phyloP scores from a whole-genome alignment of 2,797 vertebrate genomes.

The Heteromormyrus szaboi region DNA sequence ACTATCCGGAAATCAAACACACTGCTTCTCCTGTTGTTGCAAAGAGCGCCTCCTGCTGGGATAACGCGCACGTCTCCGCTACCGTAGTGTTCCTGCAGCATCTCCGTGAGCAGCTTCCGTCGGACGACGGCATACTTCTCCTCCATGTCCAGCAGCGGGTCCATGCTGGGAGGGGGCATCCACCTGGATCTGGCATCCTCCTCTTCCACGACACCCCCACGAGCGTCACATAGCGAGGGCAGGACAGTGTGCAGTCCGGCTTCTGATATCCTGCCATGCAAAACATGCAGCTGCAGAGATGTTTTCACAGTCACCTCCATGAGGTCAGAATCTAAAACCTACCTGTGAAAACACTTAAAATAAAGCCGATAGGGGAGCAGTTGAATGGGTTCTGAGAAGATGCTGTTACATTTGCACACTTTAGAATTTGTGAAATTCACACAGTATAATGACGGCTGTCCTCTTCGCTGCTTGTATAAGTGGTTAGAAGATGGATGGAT shows the following conservation, averaged over 20 bases:
- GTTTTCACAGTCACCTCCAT: no score
- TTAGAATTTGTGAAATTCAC: background rate
- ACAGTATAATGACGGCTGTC: background rate
- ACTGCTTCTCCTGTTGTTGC: background rate
- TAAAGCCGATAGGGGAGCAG: background rate
- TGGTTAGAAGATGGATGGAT: background rate
- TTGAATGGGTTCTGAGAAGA: background rate
- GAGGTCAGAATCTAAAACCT: background rate
- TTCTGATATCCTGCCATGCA: conserved; percentile 46
- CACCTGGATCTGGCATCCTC: conserved; percentile 29
- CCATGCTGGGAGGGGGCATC: conserved; percentile 43
- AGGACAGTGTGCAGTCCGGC: conserved; percentile 52
- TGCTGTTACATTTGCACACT: background rate
- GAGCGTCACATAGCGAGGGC: conserved; percentile 27
- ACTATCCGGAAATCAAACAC: no score
- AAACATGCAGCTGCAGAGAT: background rate
- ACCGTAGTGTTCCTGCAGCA: conserved; percentile 65
- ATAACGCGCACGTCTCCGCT: conserved; percentile 23
- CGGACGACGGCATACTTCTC: conserved; percentile 62
- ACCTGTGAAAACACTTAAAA: background rate
- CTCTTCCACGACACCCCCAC: conserved; percentile 2
- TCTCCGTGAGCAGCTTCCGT: conserved; percentile 57
- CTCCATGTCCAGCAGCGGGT: conserved; percentile 54
- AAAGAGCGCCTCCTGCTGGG: no score
- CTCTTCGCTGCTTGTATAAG: background rate